phyloP scores from a whole-genome alignment of 2,888 invertebrate genomes.

The Xanthia icteritia region DNA sequence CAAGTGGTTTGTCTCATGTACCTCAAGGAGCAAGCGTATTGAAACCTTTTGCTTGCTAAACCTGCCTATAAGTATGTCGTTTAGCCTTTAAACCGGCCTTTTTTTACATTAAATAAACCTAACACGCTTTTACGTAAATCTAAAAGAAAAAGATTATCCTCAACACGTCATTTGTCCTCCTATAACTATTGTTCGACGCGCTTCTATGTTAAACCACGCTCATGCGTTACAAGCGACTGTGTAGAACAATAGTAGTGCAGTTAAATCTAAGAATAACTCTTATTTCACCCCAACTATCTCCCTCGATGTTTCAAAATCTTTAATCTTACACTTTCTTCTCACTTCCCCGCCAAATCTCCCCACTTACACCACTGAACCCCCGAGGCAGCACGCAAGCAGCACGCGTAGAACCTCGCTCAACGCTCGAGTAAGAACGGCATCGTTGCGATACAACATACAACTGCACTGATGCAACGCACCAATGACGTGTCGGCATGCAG shows the following conservation, averaged over 20 bases:
- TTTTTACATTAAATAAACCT: background rate
- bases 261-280: background rate
- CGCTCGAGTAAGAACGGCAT: slow-evolving; percentile 61
- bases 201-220: no score
- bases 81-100: background rate
- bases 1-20: background rate
- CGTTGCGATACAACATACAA: slow-evolving; percentile 63
- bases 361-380: slow-evolving; percentile 43
- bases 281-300: background rate
- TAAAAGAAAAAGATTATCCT: background rate
- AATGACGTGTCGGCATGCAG: slow-evolving; percentile 43
- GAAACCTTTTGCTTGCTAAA: background rate
- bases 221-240: no score
- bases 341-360: slow-evolving; percentile 1
- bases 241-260: background rate
- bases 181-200: background rate
- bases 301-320: background rate
- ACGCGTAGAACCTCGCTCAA: slow-evolving; percentile 69
- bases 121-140: background rate
- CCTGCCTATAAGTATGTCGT: background rate
- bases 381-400: slow-evolving; percentile 68
- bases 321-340: no score
- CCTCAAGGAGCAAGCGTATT: background rate
- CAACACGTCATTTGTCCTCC: background rate
- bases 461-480: slow-evolving; percentile 52